Evolutionary conservation across 2,797 vertebrate genomes (phyloP), one percentile per base, ranked within the genome.

Genomic region (Lithobates pipiens): DNA sequence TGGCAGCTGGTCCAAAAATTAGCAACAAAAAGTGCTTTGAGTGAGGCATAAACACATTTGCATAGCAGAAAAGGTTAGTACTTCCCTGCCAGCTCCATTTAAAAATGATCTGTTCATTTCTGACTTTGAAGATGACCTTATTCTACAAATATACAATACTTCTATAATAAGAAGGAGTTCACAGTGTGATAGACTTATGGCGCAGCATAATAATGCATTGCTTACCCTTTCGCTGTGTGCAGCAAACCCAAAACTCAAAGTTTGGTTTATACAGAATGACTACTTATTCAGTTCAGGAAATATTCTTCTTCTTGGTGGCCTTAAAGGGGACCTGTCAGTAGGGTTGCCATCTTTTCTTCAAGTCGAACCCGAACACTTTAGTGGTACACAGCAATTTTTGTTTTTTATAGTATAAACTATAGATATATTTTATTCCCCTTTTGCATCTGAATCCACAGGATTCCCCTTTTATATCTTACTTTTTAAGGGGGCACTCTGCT

Each of bases 51-150:
- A 0, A 0, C 76, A 68, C 10, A 0, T 23, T 67, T 21, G 2
- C 2, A 76, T 34, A 25, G 10, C 27, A 50, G 74, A 50, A 85
- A 32, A 44, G n/a, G 78, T 16, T 75, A 1, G 0, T 23, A 76
- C 27, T 16, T 73, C 39, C 39, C 54, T 54, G 21, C 0, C 0
- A 77, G 70, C 46, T 69, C 61, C 11, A 67, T 2, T 23, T 67
- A 0, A 11, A 3, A 10, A 25, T 69, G 57, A 83, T 57, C 5
- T 9, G 69, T 32, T 71, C 61, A 5, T 16, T 36, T 32, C 75
- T 78, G 83, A 77, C 73, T 69, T 36, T 13, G 34, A 87, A 15
- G 54, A 27, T 81, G 79, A 72, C 79, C 79, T 81, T 70, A 63
- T 72, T 61, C 50, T 36, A 25, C 79, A 72, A 50, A 72, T 27